phyloP scores from a whole-genome alignment of 2,113 vertebrate species.

The Protobothrops flavoviridis region DNA sequence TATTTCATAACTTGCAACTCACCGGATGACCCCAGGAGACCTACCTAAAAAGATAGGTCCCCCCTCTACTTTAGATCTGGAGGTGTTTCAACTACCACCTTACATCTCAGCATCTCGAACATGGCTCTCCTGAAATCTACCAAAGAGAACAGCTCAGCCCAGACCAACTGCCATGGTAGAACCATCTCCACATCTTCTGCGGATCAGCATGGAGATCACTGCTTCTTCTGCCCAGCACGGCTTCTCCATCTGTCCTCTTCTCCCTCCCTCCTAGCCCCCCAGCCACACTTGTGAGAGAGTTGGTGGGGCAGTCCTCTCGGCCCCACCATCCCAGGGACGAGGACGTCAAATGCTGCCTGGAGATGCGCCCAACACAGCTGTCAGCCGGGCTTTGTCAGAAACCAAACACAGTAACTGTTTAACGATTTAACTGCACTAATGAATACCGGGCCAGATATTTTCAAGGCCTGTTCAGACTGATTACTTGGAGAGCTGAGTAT shows the following conservation, averaged over 20 bases:
- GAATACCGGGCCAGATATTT: constrained; percentile 99
- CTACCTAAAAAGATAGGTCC: background rate
- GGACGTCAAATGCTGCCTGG: background rate
- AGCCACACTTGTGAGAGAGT: rapidly evolving
- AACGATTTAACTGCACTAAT: constrained; percentile 91
- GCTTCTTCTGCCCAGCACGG: background rate
- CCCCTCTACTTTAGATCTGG: rapidly evolving
- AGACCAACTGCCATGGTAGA: background rate
- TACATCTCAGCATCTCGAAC: no score
- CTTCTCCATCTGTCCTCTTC: constrained; percentile 9
- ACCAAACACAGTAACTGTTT: constrained; percentile 74
- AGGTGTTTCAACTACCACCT: background rate
- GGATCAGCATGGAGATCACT: background rate
- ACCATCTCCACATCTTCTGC: background rate
- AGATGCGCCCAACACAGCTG: constrained; percentile 49
- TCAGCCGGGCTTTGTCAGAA: constrained; percentile 62
- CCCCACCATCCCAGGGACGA: rapidly evolving
- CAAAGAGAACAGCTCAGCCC: background rate
- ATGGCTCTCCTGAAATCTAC: background rate
- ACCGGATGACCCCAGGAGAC: background rate
- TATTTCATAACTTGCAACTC: background rate
- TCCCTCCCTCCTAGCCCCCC: background rate
- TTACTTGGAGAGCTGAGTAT: constrained; percentile 98
- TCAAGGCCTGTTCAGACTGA: constrained; percentile 96
- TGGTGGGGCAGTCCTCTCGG: background rate